Percentiles rank a stretch among this genome's conserved stretches.
Evolutionary conservation across 2,113 vertebrate genomes (phyloP).

Genomic region (Melanostigma gelatinosum): DNA sequence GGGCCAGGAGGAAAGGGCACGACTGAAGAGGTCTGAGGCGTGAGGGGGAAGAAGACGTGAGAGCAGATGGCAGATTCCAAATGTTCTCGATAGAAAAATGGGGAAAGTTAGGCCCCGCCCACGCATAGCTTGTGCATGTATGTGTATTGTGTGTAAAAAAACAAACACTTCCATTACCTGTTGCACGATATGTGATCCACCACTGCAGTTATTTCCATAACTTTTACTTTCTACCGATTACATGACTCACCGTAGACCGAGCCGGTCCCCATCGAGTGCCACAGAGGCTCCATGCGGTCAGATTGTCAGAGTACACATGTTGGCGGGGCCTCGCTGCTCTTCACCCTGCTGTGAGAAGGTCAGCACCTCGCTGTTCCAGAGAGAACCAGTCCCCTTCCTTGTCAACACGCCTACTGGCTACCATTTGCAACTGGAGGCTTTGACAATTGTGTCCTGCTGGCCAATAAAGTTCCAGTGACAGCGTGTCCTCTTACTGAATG

Average conservation of each 20-base stretch:
- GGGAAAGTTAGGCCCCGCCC: not conserved
- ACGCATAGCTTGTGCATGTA: not conserved
- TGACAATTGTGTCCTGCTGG: constrained; percentile 6
- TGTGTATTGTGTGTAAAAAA: not conserved
- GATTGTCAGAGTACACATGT: constrained; percentile 64
- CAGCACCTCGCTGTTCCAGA: constrained; percentile 43
- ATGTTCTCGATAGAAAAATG: constrained; percentile 30
- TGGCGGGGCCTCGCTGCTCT: constrained; percentile 24
- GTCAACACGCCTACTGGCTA: constrained; percentile 15
- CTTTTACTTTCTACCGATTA: not conserved
- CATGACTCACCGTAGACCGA: constrained; percentile 7
- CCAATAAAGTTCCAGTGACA: constrained; percentile 8
- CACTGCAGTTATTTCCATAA: constrained; percentile 9
- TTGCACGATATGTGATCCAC: not conserved
- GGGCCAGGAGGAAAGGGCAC: constrained; percentile 60
- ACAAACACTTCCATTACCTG: not conserved
- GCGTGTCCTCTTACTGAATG: constrained; percentile 1
- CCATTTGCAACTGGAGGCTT: constrained; percentile 45
- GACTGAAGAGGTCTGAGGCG: constrained; percentile 54
- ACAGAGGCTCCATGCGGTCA: constrained; percentile 40
- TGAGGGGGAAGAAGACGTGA: constrained; percentile 21
- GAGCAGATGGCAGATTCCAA: constrained; percentile 53
- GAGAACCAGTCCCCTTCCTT: constrained; percentile 28
- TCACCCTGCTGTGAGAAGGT: constrained; percentile 67
- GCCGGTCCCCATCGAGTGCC: constrained; percentile 30